phyloP scores from a whole-genome alignment of 2,888 invertebrate species.

The Busseola fusca region DNA sequence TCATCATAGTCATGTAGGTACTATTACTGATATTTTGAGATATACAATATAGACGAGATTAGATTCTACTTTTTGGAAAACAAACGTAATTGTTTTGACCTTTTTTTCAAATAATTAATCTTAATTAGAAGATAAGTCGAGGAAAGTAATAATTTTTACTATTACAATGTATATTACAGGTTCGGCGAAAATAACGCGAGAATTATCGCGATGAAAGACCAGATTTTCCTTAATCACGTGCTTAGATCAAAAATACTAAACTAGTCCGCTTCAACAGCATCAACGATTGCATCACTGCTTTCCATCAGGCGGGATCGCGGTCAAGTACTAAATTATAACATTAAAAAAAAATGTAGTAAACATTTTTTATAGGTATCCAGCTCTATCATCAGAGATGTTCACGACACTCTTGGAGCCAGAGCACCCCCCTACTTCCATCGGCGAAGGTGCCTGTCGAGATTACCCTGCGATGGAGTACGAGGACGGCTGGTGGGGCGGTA shows the following conservation, averaged over 20 bases:
- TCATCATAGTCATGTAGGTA: conserved; percentile 5
- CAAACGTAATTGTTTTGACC: conserved; percentile 37
- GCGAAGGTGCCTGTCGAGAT: conserved; percentile 88
- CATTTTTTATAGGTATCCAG: conserved; percentile 88
- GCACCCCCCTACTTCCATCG: conserved; percentile 91
- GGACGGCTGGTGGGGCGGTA: conserved; percentile 95
- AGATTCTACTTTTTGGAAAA: conserved; percentile 53
- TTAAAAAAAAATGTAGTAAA: conserved; percentile 33
- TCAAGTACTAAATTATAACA: too few relatives aligned
- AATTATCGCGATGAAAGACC: not conserved
- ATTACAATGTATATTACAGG: not conserved
- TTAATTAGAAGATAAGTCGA: conserved; percentile 33
- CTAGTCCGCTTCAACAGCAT: too few relatives aligned
- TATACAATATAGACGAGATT: conserved; percentile 34
- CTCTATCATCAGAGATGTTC: conserved; percentile 94
- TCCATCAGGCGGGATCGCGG: too few relatives aligned
- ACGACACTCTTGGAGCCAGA: conserved; percentile 92
- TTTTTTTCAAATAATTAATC: conserved; percentile 51
- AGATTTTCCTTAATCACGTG: not conserved
- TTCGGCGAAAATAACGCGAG: conserved; percentile 1
- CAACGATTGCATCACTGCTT: too few relatives aligned
- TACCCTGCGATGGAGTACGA: conserved; percentile 85
- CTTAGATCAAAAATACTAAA: not conserved
- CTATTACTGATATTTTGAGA: conserved; percentile 21
- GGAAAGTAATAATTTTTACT: conserved; percentile 45